Conservation (phyloP, 2,888 invertebrate species). For the Epistrophe eligans region DNA sequence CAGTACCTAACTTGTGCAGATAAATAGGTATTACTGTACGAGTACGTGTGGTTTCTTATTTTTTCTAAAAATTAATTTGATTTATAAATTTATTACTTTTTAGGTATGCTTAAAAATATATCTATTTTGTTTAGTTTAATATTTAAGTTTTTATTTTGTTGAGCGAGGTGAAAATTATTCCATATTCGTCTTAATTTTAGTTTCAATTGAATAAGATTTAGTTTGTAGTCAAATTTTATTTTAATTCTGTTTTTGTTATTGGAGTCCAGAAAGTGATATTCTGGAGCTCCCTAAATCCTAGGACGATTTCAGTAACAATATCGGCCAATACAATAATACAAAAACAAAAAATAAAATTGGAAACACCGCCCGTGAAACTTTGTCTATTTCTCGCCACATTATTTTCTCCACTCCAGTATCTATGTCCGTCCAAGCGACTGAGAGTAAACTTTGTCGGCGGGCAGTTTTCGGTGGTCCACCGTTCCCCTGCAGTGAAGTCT, state of each 20-base stretch:
- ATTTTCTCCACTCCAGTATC: conserved; percentile 89
- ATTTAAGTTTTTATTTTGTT: conserved; percentile 29
- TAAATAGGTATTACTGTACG: neutral
- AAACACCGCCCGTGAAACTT: conserved; percentile 90
- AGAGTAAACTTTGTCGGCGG: conserved; percentile 83
- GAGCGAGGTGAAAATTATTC: conserved; percentile 53
- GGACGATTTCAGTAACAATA: conserved; percentile 88
- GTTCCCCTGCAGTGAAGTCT: conserved; percentile 84
- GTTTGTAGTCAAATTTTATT: conserved; percentile 5
- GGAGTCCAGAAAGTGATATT: conserved; percentile 82
- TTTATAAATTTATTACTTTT: neutral
- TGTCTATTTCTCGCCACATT: conserved; percentile 92
- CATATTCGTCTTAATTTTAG: conserved; percentile 18
- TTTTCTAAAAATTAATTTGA: neutral
- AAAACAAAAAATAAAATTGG: conserved; percentile 92
- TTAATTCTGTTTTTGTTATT: conserved; percentile 78
- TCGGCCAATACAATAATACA: conserved; percentile 91
- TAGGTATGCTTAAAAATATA: conserved; percentile 15
- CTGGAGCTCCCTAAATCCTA: conserved; percentile 84
- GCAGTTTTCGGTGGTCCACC: conserved; percentile 83
- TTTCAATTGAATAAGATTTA: conserved; percentile 14
- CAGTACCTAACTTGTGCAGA: neutral
- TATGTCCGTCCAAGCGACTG: conserved; percentile 88
- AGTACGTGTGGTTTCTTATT: neutral
- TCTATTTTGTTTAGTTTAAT: neutral